A percentile compares a stretch with the other conserved stretches of the same genome.
Conservation (phyloP, 2,113 vertebrate genomes). For the Indicator maculatus region DNA sequence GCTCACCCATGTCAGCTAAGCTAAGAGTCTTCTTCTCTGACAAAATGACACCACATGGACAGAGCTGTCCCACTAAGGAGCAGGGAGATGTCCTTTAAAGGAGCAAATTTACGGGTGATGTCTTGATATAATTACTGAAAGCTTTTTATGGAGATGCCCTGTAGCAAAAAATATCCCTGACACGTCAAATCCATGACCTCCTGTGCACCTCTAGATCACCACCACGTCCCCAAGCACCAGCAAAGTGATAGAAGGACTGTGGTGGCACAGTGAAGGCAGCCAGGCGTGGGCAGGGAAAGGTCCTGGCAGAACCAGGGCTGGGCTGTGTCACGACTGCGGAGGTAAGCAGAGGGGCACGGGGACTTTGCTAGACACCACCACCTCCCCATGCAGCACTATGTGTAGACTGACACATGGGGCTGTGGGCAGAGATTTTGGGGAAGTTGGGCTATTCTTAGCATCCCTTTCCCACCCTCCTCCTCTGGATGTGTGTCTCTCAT, state of each 20-base stretch:
- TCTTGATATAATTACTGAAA: constrained; percentile 15
- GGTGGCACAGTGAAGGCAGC: rapidly evolving
- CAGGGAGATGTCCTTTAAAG: background rate
- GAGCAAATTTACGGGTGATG: background rate
- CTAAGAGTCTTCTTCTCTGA: background rate
- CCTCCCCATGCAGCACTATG: background rate
- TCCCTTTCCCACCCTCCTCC: constrained; percentile 1
- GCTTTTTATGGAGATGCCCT: background rate
- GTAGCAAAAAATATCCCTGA: background rate
- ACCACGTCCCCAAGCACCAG: rapidly evolving
- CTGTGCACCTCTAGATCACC: rapidly evolving
- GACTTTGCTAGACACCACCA: background rate
- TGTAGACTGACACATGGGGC: constrained; percentile 4
- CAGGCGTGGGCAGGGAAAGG: background rate
- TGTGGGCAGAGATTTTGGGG: constrained; percentile 45
- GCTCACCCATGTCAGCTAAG: background rate
- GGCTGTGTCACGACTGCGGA: background rate
- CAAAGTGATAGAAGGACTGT: background rate
- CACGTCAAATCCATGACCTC: background rate
- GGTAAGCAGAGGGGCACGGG: background rate
- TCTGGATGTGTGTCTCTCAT: background rate
- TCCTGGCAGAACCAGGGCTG: background rate
- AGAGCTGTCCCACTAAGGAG: background rate
- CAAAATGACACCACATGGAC: background rate
- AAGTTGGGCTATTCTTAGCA: constrained; percentile 25